Percentiles rank a stretch among this genome's conserved stretches.
Evolutionary conservation across 1,140 invertebrate genomes (phyloP).

Genomic region (Lutraria rhynchaena): DNA sequence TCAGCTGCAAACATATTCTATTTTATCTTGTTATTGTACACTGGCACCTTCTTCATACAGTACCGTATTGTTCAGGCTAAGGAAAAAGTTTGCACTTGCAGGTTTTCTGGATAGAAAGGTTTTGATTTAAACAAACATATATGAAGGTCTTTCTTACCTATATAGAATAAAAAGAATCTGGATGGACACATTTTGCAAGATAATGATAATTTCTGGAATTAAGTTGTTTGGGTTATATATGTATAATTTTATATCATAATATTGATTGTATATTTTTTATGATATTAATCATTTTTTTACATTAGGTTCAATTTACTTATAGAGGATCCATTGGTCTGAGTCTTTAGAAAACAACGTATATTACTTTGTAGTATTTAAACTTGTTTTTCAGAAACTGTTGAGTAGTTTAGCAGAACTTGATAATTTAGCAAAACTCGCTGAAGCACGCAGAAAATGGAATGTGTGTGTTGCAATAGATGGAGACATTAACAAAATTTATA

Average conservation of each 20-base stretch:
- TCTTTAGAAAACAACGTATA: neutral
- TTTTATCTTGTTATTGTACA: no score
- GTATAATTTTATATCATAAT: neutral
- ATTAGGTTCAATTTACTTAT: neutral
- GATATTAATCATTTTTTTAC: no score
- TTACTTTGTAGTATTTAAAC: neutral
- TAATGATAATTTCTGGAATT: neutral
- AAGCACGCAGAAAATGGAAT: slow-evolving; percentile 6
- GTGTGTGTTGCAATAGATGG: slow-evolving; percentile 27
- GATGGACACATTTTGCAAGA: neutral
- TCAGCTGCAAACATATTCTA: no score
- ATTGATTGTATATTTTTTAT: neutral
- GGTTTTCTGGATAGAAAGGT: no score
- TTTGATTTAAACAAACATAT: no score
- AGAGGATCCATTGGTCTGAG: neutral
- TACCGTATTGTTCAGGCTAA: no score
- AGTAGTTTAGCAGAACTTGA: slow-evolving; percentile 9
- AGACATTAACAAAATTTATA: slow-evolving; percentile 21
- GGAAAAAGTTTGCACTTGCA: no score
- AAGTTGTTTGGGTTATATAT: neutral
- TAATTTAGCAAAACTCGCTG: slow-evolving; percentile 28
- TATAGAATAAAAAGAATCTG: no score
- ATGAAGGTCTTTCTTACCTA: no score
- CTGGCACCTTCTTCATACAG: no score
- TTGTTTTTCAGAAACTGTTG: slow-evolving; percentile 11